phyloP scores from a whole-genome alignment of 1,140 invertebrate genomes.

The Trichonephila clavipes region DNA sequence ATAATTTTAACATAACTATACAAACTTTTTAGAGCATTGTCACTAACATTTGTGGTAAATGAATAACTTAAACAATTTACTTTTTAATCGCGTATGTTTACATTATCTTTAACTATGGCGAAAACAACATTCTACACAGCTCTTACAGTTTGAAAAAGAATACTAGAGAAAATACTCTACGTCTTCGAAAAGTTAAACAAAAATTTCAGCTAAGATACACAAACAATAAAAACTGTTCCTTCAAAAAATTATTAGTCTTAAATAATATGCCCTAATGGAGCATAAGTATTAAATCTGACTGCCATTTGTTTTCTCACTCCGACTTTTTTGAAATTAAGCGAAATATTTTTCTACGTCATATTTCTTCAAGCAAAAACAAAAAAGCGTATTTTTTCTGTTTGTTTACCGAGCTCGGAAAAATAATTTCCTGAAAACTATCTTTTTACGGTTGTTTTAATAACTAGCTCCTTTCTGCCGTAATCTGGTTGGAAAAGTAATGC shows the following conservation, averaged over 20 bases:
- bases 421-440: slow-evolving; percentile 44
- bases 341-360: slow-evolving; percentile 44
- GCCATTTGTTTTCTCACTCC: neutral
- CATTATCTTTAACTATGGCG: neutral
- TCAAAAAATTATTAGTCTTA: neutral
- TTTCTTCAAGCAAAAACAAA: slow-evolving; percentile 1
- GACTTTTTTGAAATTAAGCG: slow-evolving; percentile 18
- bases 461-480: slow-evolving; percentile 38
- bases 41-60: too few relatives aligned
- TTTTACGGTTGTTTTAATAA: slow-evolving; percentile 58
- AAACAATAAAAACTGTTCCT: neutral
- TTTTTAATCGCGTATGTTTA: too few relatives aligned
- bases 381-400: neutral
- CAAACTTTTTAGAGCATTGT: too few relatives aligned
- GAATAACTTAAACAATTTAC: too few relatives aligned
- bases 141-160: neutral
- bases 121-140: neutral
- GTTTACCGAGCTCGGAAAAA: neutral
- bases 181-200: neutral
- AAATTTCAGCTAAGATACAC: neutral
- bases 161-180: neutral
- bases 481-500: slow-evolving; percentile 43
- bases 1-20: too few relatives aligned
- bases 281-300: neutral
- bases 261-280: neutral